Conservation (phyloP, 1,140 invertebrate species). For the Cydia pomonella region DNA sequence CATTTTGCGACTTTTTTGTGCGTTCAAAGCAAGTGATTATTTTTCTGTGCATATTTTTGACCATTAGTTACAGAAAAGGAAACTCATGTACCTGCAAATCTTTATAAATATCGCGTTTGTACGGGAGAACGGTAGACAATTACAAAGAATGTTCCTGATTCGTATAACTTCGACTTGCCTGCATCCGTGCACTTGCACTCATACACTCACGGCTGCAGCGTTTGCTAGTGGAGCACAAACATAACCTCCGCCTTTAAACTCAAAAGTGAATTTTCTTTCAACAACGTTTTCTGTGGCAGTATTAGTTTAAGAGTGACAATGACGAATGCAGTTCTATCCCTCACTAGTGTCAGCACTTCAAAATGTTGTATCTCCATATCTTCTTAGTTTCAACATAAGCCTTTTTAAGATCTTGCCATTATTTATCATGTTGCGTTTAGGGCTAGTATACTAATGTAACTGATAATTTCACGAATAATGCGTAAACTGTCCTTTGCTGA, state of each 20-base stretch:
- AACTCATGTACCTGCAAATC: too few relatives aligned
- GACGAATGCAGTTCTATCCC: slow-evolving; percentile 31
- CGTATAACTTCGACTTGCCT: too few relatives aligned
- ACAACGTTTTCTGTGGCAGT: not conserved
- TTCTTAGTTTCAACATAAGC: not conserved
- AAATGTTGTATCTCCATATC: not conserved
- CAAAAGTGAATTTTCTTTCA: not conserved
- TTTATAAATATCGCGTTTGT: too few relatives aligned
- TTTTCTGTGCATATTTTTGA: too few relatives aligned
- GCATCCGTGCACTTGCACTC: too few relatives aligned
- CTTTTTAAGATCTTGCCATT: not conserved
- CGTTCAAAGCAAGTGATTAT: too few relatives aligned
- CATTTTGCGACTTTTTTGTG: too few relatives aligned
- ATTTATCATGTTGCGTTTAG: slow-evolving; percentile 13
- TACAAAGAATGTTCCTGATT: too few relatives aligned
- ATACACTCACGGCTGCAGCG: not conserved
- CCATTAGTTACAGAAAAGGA: too few relatives aligned
- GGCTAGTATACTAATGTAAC: slow-evolving; percentile 15
- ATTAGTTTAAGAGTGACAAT: slow-evolving; percentile 30
- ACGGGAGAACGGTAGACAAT: too few relatives aligned
- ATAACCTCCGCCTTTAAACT: not conserved
- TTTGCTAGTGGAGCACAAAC: not conserved
- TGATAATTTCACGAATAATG: slow-evolving; percentile 30
- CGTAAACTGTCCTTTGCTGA: slow-evolving; percentile 1
- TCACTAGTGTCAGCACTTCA: not conserved